phyloP scores from a whole-genome alignment of 2,113 vertebrate genomes.

The Salvator merianae region DNA sequence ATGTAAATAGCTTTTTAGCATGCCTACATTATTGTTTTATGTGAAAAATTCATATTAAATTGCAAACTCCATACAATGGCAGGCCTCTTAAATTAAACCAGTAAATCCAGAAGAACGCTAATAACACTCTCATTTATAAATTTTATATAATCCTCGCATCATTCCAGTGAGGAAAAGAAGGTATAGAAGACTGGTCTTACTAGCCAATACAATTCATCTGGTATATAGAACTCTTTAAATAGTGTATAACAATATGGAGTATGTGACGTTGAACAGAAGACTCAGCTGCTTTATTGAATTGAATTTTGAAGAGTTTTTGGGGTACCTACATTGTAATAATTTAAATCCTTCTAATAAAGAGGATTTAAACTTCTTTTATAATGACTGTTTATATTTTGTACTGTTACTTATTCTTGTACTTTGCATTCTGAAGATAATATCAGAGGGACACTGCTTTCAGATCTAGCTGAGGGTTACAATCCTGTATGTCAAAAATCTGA shows the following conservation, averaged over 20 bases:
- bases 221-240: slow-evolving; percentile 27
- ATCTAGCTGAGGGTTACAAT: neutral
- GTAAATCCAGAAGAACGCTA: neutral
- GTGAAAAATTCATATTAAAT: neutral
- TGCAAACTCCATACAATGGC: neutral
- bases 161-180: slow-evolving; percentile 26
- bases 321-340: neutral
- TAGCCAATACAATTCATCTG: slow-evolving; percentile 38
- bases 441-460: neutral
- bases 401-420: neutral
- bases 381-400: neutral
- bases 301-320: neutral
- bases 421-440: neutral
- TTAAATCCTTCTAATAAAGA: slow-evolving; percentile 17
- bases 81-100: neutral
- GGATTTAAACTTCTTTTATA: slow-evolving; percentile 17
- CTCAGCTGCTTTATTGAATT: neutral
- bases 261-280: slow-evolving; percentile 23
- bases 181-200: slow-evolving; percentile 42
- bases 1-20: slow-evolving; percentile 28
- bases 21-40: neutral
- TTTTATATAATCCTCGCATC: slow-evolving; percentile 46
- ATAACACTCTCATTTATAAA: slow-evolving; percentile 25
- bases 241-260: neutral
- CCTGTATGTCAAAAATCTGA: neutral